phyloP scores from a whole-genome alignment of 2,888 invertebrate genomes.

The Drosophila conformis region DNA sequence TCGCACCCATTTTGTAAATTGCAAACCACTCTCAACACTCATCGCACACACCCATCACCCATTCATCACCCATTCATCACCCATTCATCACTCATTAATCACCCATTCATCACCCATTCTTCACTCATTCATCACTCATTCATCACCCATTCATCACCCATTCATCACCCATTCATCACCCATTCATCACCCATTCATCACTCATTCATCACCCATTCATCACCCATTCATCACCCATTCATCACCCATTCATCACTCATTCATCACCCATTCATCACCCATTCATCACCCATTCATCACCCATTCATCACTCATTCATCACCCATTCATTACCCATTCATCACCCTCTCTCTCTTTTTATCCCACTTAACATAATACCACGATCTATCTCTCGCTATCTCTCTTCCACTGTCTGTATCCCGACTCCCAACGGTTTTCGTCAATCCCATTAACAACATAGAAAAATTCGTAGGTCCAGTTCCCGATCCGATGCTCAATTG shows the following conservation, averaged over 20 bases:
- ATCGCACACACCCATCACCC: constrained; percentile 8
- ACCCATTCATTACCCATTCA: neutral
- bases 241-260: neutral
- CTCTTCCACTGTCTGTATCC: constrained; percentile 13
- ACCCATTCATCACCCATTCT: neutral
- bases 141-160: neutral
- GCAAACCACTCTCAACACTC: constrained; percentile 12
- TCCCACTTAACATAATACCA: constrained; percentile 1
- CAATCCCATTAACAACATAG: constrained; percentile 82
- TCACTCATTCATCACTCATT: neutral
- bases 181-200: neutral
- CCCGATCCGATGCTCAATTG: constrained; percentile 94
- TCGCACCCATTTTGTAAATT: constrained; percentile 12
- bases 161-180: neutral
- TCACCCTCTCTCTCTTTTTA: neutral
- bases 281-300: neutral
- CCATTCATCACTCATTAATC: neutral
- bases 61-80: neutral
- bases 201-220: neutral
- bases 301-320: neutral
- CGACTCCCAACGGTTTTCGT: constrained; percentile 36
- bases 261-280: neutral
- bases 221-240: neutral
- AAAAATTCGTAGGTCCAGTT: constrained; percentile 90
- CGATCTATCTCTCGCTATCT: constrained; percentile 5